Evolutionary conservation across 2,797 vertebrate genomes (phyloP).

Genomic region (Coccyzus lansbergi): DNA sequence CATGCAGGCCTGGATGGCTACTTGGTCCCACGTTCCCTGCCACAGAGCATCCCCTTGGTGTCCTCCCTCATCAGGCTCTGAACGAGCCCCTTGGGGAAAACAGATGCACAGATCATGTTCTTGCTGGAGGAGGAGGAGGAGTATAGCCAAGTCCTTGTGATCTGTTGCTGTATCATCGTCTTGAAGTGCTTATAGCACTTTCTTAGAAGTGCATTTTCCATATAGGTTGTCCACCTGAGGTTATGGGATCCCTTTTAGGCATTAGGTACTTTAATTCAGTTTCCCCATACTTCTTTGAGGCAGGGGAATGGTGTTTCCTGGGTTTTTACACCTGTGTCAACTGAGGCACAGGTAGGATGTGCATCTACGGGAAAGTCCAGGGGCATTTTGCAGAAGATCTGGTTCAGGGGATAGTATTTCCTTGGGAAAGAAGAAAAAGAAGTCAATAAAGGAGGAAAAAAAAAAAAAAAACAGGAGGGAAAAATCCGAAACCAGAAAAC

Average conservation of each 20-base stretch:
- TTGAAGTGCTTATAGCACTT: background rate
- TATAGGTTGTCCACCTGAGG: constrained; percentile 56
- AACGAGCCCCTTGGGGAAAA: background rate
- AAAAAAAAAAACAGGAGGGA: constrained; percentile 17
- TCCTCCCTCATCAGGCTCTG: background rate
- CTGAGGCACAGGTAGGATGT: background rate
- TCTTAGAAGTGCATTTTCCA: constrained; percentile 5
- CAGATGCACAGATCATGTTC: background rate
- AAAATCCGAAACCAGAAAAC: constrained; percentile 38
- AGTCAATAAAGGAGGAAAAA: constrained; percentile 33
- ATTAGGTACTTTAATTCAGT: constrained; percentile 41
- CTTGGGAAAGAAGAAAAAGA: background rate
- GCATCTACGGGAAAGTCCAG: background rate
- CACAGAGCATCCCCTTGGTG: background rate
- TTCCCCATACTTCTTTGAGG: background rate
- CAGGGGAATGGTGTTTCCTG: background rate
- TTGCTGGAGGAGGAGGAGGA: background rate
- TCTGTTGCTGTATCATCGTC: background rate
- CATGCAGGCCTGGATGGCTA: fast-evolving
- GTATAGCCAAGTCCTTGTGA: background rate
- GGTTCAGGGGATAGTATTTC: background rate
- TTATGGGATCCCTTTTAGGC: constrained; percentile 2
- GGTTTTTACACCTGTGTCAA: constrained; percentile 5
- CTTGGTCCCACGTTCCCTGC: background rate
- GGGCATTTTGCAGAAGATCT: background rate